These are phyloP conservation scores for Alentia gelatinosa DNA, from an alignment of 2,888 invertebrate genomes.

Conservation along the genomic window DNA sequence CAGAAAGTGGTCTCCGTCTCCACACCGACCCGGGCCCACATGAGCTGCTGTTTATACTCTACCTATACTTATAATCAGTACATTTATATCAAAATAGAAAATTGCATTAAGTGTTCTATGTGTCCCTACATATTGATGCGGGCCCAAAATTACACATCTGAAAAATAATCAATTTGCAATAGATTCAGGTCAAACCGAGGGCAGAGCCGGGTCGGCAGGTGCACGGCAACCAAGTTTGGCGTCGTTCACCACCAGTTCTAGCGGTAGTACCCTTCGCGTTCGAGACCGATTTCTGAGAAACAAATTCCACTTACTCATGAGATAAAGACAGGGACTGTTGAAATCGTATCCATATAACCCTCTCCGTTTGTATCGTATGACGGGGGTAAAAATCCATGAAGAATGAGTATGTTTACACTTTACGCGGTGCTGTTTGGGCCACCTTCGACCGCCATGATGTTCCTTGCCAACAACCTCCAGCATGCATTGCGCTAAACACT, in stretches of 20 bases:
- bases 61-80: no score
- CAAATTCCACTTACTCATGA: slow-evolving; percentile 3
- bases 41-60: no score
- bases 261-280: background rate
- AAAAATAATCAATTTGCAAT: no score
- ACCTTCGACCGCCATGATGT: slow-evolving; percentile 49
- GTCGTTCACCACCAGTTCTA: background rate
- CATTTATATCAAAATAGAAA: no score
- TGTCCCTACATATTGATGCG: no score
- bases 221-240: slow-evolving; percentile 48
- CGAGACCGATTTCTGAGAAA: background rate
- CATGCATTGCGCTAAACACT: slow-evolving; percentile 53
- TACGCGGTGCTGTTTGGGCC: slow-evolving; percentile 20
- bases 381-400: background rate
- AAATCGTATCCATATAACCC: slow-evolving; percentile 8
- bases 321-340: background rate
- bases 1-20: no score
- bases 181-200: no score
- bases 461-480: slow-evolving; percentile 55
- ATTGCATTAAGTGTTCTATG: no score
- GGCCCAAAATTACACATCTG: no score
- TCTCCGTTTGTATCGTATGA: background rate
- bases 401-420: background rate
- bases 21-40: no score
- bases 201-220: slow-evolving; percentile 27